These are phyloP conservation scores for Crambe crambe DNA, from an alignment of 37 sponge, comb jelly and placozoan species.

Conservation along the genomic window DNA sequence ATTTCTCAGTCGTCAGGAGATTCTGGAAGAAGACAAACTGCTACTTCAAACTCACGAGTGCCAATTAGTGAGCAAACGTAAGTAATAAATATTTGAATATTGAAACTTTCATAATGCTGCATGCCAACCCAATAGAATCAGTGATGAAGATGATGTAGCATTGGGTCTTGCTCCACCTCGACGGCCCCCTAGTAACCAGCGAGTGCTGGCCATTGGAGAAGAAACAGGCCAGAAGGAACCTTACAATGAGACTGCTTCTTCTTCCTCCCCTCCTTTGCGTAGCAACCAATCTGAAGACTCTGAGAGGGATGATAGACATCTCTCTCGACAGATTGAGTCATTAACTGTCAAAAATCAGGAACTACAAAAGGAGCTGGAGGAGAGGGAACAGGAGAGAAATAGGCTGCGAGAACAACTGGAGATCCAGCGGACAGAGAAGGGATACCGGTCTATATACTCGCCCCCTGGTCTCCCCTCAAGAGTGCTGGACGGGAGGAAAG, in stretches of 20 bases:
- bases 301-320: not conserved
- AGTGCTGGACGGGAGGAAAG: slow-evolving; percentile 47
- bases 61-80: no score
- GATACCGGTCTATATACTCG: not conserved
- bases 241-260: slow-evolving; percentile 1
- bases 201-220: slow-evolving; percentile 27
- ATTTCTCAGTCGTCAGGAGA: no score
- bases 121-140: not conserved
- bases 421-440: not conserved
- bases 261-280: not conserved
- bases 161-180: not conserved
- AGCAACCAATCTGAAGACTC: slow-evolving; percentile 39
- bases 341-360: slow-evolving; percentile 14
- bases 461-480: slow-evolving; percentile 38
- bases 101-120: no score
- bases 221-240: slow-evolving; percentile 52
- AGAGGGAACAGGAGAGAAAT: slow-evolving; percentile 39
- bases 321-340: slow-evolving; percentile 21
- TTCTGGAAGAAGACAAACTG: no score
- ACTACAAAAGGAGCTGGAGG: slow-evolving; percentile 34
- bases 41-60: no score
- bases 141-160: slow-evolving; percentile 5
- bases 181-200: not conserved
- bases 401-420: slow-evolving; percentile 31
- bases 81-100: no score